Evolutionary conservation across 2,113 vertebrate genomes (phyloP).

Genomic region (Tringa solitaria): DNA sequence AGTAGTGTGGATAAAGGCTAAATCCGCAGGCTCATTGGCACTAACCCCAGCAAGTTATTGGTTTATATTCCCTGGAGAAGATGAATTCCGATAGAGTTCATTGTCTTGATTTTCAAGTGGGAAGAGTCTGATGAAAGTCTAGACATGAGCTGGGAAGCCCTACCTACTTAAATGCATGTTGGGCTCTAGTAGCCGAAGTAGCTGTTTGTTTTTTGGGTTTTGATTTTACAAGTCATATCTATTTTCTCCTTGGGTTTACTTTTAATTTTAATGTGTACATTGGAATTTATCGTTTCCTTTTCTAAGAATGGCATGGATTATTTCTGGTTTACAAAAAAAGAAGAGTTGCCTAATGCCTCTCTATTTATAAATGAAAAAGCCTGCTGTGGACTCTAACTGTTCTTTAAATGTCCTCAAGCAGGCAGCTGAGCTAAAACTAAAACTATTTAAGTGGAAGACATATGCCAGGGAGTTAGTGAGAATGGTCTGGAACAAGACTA

Average conservation of each 20-base stretch:
- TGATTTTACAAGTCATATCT: neutral
- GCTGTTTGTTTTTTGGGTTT: neutral
- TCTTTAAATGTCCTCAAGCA: neutral
- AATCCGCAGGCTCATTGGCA: neutral
- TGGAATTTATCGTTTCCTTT: neutral
- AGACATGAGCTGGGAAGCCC: neutral
- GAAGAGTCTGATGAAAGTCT: neutral
- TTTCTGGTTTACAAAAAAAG: neutral
- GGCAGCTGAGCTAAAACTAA: slow-evolving; percentile 2
- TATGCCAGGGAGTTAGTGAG: neutral
- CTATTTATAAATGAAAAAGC: neutral
- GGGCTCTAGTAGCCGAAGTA: neutral
- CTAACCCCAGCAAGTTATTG: neutral
- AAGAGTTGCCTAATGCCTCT: neutral
- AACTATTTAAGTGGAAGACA: neutral
- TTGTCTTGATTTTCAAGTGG: slow-evolving; percentile 1
- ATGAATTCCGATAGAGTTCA: neutral
- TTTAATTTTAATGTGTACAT: neutral
- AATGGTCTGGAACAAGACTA: slow-evolving; percentile 15
- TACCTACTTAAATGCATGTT: neutral
- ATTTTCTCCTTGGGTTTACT: neutral
- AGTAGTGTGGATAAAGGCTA: neutral
- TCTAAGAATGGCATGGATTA: neutral
- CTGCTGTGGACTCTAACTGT: neutral
- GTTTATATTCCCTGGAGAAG: neutral